A percentile compares a stretch with the other conserved stretches of the same genome.
Conservation (phyloP, 2,113 vertebrate species). For the Cromileptes altivelis region DNA sequence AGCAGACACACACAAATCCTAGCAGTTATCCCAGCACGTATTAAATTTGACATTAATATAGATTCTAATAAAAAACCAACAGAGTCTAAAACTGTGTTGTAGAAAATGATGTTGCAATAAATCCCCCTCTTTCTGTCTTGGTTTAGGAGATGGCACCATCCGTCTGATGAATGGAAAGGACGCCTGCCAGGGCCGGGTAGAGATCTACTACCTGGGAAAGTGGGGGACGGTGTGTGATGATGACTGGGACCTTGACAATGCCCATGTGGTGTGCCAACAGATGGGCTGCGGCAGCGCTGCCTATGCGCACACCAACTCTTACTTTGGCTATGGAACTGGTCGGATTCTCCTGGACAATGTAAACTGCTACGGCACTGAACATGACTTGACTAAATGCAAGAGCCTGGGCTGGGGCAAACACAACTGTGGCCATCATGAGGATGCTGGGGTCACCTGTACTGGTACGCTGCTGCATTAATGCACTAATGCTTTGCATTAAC, state of each 20-base stretch:
- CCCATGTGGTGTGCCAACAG: conserved; percentile 93
- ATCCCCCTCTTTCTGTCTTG: conserved; percentile 5
- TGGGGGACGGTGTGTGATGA: conserved; percentile 98
- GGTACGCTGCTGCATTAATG: conserved; percentile 86
- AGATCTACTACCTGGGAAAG: conserved; percentile 90
- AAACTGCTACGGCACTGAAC: conserved; percentile 89
- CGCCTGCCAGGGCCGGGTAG: conserved; percentile 92
- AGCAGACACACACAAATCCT: neutral
- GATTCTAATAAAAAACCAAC: neutral
- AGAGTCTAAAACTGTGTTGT: neutral
- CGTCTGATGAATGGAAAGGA: conserved; percentile 87
- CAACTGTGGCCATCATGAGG: conserved; percentile 98
- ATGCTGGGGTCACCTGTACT: conserved; percentile 91
- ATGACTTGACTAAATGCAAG: conserved; percentile 85
- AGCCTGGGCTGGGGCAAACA: conserved; percentile 96
- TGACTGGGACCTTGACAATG: conserved; percentile 91
- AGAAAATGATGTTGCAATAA: neutral
- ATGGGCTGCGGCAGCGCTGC: conserved; percentile 88
- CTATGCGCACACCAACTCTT: conserved; percentile 89
- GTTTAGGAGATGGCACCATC: conserved; percentile 90
- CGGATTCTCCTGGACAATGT: conserved; percentile 94
- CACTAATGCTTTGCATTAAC: no score
- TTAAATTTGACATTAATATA: neutral
- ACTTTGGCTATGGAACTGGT: conserved; percentile 92
- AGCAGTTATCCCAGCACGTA: neutral